phyloP scores from a whole-genome alignment of 2,888 invertebrate genomes.

The Xanthorhoe designata region DNA sequence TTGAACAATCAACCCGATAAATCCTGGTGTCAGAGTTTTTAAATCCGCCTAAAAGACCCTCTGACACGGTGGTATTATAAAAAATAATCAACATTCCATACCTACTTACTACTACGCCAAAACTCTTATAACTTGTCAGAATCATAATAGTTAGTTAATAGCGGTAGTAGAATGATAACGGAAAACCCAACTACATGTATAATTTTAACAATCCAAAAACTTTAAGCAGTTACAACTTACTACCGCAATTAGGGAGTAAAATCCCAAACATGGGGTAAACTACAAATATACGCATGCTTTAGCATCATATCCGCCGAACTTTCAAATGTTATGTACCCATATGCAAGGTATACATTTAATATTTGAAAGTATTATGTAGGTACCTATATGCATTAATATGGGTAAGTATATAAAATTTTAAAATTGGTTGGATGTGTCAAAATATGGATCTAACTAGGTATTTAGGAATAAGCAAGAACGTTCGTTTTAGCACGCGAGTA shows the following conservation, averaged over 20 bases:
- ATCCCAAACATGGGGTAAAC: neutral
- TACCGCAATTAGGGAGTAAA: constrained; percentile 1
- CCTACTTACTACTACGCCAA: neutral
- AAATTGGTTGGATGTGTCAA: too few species aligned
- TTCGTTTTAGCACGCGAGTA: too few species aligned
- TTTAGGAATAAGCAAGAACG: too few species aligned
- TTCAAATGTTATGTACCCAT: neutral
- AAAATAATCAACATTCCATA: neutral
- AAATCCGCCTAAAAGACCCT: too few species aligned
- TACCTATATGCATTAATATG: too few species aligned
- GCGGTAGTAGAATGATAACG: neutral
- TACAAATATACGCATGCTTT: neutral
- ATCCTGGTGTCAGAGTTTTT: too few species aligned
- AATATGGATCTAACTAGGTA: too few species aligned
- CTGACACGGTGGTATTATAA: too few species aligned
- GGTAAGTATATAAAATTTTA: too few species aligned
- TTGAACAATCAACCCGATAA: too few species aligned
- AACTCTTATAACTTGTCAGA: neutral
- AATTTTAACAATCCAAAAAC: neutral
- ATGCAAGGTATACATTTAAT: too few species aligned
- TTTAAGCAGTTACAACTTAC: constrained; percentile 1
- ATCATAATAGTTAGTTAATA: neutral
- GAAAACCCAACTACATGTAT: neutral
- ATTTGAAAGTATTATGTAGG: too few species aligned
- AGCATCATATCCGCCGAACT: neutral